These are phyloP conservation scores for Cranoglanis bouderius DNA, from an alignment of 2,113 vertebrate species.

Conservation along the genomic window DNA sequence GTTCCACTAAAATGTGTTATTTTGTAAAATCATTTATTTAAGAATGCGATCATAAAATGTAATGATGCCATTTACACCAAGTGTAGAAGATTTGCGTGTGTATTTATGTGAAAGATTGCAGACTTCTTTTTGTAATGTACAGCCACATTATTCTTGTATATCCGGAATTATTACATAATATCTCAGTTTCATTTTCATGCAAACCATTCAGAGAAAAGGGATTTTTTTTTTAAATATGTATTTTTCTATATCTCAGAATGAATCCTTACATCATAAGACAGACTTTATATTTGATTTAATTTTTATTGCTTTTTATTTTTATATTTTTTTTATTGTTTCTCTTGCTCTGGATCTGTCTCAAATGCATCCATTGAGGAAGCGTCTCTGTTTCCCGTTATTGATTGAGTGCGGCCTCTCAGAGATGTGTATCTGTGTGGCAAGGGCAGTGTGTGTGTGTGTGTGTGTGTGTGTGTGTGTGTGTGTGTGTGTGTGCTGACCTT, in stretches of 20 bases:
- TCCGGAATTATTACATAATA: neutral
- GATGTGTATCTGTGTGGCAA: slow-evolving; percentile 54
- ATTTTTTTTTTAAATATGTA: neutral
- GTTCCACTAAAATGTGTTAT: neutral
- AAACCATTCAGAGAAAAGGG: neutral
- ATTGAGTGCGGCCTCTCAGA: slow-evolving; percentile 46
- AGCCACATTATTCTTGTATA: neutral
- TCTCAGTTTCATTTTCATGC: neutral
- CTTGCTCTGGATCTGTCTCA: slow-evolving; percentile 28
- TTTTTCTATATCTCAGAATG: neutral
- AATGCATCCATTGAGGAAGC: slow-evolving; percentile 41
- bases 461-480: slow-evolving; percentile 20
- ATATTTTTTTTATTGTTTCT: slow-evolving; percentile 24
- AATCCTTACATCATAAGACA: slow-evolving; percentile 6
- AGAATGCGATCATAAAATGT: neutral
- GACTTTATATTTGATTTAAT: neutral
- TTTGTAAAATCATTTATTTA: neutral
- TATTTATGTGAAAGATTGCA: neutral
- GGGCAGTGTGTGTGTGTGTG: slow-evolving; percentile 47
- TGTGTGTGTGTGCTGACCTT: slow-evolving; percentile 51
- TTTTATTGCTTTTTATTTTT: neutral
- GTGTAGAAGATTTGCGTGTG: neutral
- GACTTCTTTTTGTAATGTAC: neutral
- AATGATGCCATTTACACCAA: neutral
- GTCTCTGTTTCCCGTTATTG: slow-evolving; percentile 54